phyloP scores from a whole-genome alignment of 2,797 vertebrate species.

The Silurus lanzhouensis region DNA sequence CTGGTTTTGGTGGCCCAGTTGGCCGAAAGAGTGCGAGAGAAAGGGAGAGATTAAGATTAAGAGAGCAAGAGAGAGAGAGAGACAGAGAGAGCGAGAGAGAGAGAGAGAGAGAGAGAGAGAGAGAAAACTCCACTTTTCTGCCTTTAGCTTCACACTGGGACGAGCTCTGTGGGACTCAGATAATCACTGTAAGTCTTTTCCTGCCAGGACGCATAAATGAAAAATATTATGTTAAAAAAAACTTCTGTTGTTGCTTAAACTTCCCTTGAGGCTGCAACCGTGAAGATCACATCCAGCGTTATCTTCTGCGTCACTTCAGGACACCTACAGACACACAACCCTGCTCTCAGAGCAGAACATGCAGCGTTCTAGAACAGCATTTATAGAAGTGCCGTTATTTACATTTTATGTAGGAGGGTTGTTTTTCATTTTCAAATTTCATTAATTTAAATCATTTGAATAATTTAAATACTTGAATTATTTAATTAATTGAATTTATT shows the following conservation, averaged over 20 bases:
- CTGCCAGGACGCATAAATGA: slow-evolving; percentile 29
- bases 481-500: not conserved
- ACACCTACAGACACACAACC: not conserved
- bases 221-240: not conserved
- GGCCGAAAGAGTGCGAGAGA: slow-evolving; percentile 53
- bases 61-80: not conserved
- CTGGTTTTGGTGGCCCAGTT: slow-evolving; percentile 77
- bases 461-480: too few species aligned
- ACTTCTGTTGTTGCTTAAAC: not conserved
- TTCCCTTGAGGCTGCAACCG: not conserved
- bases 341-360: not conserved
- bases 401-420: not conserved
- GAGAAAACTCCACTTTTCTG: slow-evolving; percentile 13
- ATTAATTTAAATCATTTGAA: too few species aligned
- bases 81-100: slow-evolving; percentile 10
- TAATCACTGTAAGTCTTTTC: slow-evolving; percentile 29
- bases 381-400: not conserved
- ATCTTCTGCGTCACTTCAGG: not conserved
- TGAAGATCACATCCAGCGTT: not conserved
- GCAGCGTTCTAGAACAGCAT: not conserved
- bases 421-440: not conserved
- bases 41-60: slow-evolving; percentile 13
- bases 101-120: not conserved
- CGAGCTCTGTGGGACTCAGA: slow-evolving; percentile 20
- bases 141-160: slow-evolving; percentile 25